Conservation (phyloP, 1,140 invertebrate species). For the Formica selysi region DNA sequence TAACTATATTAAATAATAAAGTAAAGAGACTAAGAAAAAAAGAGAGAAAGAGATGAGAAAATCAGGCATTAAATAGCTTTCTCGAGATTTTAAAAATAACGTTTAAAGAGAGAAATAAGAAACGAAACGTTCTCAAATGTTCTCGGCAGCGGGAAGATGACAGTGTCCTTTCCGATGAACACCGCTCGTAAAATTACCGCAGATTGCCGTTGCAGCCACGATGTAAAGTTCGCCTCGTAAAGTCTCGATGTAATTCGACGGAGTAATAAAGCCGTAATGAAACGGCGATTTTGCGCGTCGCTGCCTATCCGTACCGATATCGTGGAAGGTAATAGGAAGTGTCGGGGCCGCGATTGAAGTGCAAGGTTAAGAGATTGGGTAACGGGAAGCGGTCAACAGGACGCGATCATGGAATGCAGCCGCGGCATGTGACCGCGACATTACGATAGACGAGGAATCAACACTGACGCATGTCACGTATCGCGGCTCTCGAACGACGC, state of each 20-base stretch:
- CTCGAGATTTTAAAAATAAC: background rate
- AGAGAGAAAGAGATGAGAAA: background rate
- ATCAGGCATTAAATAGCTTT: background rate
- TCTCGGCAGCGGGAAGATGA: background rate
- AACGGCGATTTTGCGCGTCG: slow-evolving; percentile 63
- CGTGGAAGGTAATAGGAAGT: slow-evolving; percentile 12
- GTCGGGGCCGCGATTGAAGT: background rate
- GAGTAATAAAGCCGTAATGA: slow-evolving; percentile 77
- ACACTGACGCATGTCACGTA: background rate
- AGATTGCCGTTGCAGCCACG: background rate
- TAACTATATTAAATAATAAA: background rate
- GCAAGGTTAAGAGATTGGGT: slow-evolving; percentile 50
- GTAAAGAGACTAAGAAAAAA: background rate
- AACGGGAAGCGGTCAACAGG: slow-evolving; percentile 3
- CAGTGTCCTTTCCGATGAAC: slow-evolving; percentile 5
- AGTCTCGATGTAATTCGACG: slow-evolving; percentile 71
- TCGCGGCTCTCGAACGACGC: background rate
- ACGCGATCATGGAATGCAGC: background rate
- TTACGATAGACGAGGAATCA: slow-evolving; percentile 27
- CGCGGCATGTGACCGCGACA: background rate
- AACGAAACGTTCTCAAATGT: background rate
- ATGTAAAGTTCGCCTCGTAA: slow-evolving; percentile 70
- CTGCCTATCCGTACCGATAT: background rate
- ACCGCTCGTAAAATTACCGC: slow-evolving; percentile 37
- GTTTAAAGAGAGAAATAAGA: background rate